Percentiles rank a stretch among this genome's conserved stretches.
Evolutionary conservation across 2,113 vertebrate species (phyloP).

Genomic region (Hippolais icterina): DNA sequence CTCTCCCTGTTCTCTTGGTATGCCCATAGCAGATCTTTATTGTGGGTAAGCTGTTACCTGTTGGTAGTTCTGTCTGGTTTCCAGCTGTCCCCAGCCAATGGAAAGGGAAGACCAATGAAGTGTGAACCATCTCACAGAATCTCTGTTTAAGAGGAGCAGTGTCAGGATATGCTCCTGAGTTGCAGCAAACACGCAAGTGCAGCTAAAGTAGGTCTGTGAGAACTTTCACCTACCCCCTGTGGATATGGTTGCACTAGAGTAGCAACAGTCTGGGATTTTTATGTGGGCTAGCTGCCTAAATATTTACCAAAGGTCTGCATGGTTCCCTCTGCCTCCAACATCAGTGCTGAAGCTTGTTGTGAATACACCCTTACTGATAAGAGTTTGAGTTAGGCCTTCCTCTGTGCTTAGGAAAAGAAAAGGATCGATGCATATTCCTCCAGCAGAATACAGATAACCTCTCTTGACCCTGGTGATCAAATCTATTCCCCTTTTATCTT

Average conservation of each 20-base stretch:
- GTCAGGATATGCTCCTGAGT: neutral
- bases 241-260: neutral
- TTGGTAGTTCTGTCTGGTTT: neutral
- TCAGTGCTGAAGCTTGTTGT: neutral
- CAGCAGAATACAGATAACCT: neutral
- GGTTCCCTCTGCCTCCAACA: neutral
- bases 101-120: neutral
- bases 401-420: neutral
- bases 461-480: neutral
- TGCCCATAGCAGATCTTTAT: neutral
- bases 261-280: neutral
- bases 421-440: neutral
- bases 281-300: neutral
- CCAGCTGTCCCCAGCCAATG: neutral
- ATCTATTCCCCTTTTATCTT: neutral
- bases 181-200: neutral
- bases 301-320: neutral
- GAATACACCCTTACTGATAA: neutral
- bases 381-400: neutral
- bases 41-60: neutral
- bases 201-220: neutral
- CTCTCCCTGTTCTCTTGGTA: neutral
- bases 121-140: accelerated
- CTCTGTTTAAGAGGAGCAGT: neutral
- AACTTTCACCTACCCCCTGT: neutral